These are phyloP conservation scores for Ennomos erosarius DNA, from an alignment of 2,888 invertebrate genomes.

Conservation along the genomic window DNA sequence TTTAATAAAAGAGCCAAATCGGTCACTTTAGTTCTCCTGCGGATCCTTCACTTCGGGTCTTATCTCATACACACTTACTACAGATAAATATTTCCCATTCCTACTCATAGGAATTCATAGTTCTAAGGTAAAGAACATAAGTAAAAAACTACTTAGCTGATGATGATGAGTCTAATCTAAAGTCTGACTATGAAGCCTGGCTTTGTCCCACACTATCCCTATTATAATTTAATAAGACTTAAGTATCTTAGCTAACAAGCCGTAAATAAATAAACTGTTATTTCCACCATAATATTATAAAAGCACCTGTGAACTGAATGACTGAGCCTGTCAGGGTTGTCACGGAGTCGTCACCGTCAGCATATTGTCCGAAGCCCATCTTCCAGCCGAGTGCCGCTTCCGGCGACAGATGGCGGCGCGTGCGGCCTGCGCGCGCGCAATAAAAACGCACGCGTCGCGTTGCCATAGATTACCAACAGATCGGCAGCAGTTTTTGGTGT, in stretches of 20 bases:
- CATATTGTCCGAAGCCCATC: slow-evolving; percentile 70
- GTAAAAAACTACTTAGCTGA: too few species aligned
- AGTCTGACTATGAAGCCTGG: too few species aligned
- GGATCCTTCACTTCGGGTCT: too few species aligned
- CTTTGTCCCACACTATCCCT: too few species aligned
- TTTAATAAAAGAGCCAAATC: too few species aligned
- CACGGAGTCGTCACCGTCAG: slow-evolving; percentile 34
- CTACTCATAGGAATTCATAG: too few species aligned
- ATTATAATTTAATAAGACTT: too few species aligned
- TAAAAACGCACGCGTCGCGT: slow-evolving; percentile 48
- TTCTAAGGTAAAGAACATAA: too few species aligned
- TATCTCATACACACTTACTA: too few species aligned
- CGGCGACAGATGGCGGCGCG: slow-evolving; percentile 80
- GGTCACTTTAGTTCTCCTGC: too few species aligned
- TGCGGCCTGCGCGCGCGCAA: slow-evolving; percentile 55
- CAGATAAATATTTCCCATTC: too few species aligned
- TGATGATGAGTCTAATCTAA: too few species aligned
- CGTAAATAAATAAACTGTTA: slow-evolving; percentile 22
- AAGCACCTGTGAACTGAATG: slow-evolving; percentile 51
- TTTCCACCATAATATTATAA: slow-evolving; percentile 19
- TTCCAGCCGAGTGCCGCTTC: slow-evolving; percentile 78
- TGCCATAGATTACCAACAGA: slow-evolving; percentile 55
- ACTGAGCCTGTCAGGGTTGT: slow-evolving; percentile 41
- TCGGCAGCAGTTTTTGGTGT: slow-evolving; percentile 17
- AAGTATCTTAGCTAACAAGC: not conserved